Base-by-base conservation (phyloP, 2,797 vertebrate species). In the Brachyrhaphis roseni region DNA sequence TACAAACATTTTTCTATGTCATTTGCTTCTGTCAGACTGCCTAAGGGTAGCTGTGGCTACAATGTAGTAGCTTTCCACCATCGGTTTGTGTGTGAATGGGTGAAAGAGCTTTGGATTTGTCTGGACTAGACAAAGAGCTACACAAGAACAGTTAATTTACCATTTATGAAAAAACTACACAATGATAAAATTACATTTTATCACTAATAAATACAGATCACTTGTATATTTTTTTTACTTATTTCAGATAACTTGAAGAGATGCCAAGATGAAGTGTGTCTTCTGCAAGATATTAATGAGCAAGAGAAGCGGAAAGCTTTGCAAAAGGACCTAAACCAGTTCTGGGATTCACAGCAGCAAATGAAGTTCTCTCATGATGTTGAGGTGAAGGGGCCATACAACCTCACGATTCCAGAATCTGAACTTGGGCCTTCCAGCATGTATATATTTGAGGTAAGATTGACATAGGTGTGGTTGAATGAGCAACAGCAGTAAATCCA, bases 341-440 rank as follows among this genome's bases (percentile, higher is more conserved):
- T 86, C 28, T 90, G 96, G 87, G 82, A 85, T 23, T 86, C 85
- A 74, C 77, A 93, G 7, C 95, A 96, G 83, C 86, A 82, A 5
- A 71, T 79, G 20, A 88, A 95, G 72, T 93, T 96, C 78, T 94
- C 90, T 28, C 76, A 59, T 10, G 92, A 95, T 87, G 95, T 92
- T 84, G 84, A 75, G 88, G 92, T 84, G 81, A 88, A 91, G 93
- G 89, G 79, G 93, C 90, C 90, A 74, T 78, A 82, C 76, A 75
- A 51, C 28, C 71, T 91, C 88, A 76, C 88, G 20, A 45, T 89
- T 82, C 86, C 90, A 72, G 91, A 92, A 77, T 15, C 78, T 13
- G 77, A 93, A 59, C 85, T 95, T 4, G 96, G 96, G 36, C 93
- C 94, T 76, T 92, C 96, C 62, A 95, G 95, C 78, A 95, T 96